Conservation (phyloP, 1,140 invertebrate species). For the Drosophila biarmipes region DNA sequence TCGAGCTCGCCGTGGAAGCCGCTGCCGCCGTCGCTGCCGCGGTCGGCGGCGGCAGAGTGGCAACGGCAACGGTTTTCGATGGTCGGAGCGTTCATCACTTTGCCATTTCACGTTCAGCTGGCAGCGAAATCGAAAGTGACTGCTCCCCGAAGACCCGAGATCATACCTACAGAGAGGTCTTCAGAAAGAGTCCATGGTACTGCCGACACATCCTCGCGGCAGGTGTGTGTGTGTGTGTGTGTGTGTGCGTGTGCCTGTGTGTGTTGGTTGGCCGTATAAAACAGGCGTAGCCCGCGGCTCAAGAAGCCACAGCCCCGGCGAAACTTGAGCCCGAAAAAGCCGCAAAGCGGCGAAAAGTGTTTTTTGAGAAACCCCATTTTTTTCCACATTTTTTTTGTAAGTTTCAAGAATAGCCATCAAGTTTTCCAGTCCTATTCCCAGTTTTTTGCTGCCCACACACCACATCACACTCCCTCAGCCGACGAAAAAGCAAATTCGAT, state of each 20-base stretch:
- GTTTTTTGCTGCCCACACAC: slow-evolving; percentile 4
- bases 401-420: background rate
- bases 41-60: slow-evolving; percentile 21
- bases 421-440: background rate
- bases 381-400: slow-evolving; percentile 14
- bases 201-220: slow-evolving; percentile 14
- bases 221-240: slow-evolving; percentile 16
- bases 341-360: slow-evolving; percentile 20
- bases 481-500: background rate
- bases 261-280: slow-evolving; percentile 33
- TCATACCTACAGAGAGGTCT: slow-evolving; percentile 12
- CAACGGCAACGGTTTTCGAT: slow-evolving; percentile 79
- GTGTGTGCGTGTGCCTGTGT: slow-evolving; percentile 20
- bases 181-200: slow-evolving; percentile 32
- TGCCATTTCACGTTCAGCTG: slow-evolving; percentile 84
- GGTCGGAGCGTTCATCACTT: slow-evolving; percentile 81
- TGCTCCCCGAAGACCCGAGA: slow-evolving; percentile 70
- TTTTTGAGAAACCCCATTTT: background rate
- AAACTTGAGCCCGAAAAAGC: slow-evolving; percentile 9
- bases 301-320: slow-evolving; percentile 19
- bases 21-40: slow-evolving; percentile 16
- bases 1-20: no score
- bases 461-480: slow-evolving; percentile 10
- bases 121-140: slow-evolving; percentile 84
- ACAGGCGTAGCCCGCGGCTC: background rate